These are phyloP conservation scores for Ormyrus labotus DNA, from an alignment of 2,888 invertebrate species.

Conservation along the genomic window DNA sequence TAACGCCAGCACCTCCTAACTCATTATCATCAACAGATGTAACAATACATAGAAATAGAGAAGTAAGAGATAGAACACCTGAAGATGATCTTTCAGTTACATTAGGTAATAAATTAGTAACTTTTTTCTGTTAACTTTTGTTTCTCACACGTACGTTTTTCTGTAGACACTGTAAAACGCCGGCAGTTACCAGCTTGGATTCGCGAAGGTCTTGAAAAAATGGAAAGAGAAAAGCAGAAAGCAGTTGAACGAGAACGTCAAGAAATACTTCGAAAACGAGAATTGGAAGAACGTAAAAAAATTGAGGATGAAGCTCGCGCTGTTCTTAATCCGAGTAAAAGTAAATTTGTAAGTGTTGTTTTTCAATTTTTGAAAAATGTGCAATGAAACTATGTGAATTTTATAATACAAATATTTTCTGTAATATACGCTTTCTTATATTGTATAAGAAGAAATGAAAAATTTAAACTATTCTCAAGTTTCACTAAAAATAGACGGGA, in stretches of 20 bases:
- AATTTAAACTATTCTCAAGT: not conserved
- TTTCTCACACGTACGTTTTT: not conserved
- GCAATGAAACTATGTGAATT: slow-evolving; percentile 2
- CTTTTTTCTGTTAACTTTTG: not conserved
- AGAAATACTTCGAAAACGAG: slow-evolving; percentile 80
- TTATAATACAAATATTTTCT: not conserved
- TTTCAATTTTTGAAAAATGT: slow-evolving; percentile 8
- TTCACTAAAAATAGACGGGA: too few species aligned
- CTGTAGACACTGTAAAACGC: slow-evolving; percentile 88
- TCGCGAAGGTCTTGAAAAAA: slow-evolving; percentile 96
- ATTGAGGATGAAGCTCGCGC: slow-evolving; percentile 78
- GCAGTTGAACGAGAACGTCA: slow-evolving; percentile 89
- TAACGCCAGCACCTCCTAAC: slow-evolving; percentile 66
- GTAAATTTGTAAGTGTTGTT: slow-evolving; percentile 78
- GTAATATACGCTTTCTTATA: not conserved
- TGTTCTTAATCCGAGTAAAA: slow-evolving; percentile 76
- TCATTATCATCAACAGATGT: slow-evolving; percentile 33
- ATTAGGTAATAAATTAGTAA: slow-evolving; percentile 64
- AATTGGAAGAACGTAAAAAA: slow-evolving; percentile 77
- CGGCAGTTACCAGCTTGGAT: slow-evolving; percentile 98
- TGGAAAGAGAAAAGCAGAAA: slow-evolving; percentile 94
- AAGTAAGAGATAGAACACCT: slow-evolving; percentile 72
- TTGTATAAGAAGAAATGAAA: not conserved
- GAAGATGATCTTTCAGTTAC: slow-evolving; percentile 72
- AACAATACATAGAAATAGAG: slow-evolving; percentile 61